Conservation (phyloP, 2,888 invertebrate genomes). For the Caenorhabditis angaria region DNA sequence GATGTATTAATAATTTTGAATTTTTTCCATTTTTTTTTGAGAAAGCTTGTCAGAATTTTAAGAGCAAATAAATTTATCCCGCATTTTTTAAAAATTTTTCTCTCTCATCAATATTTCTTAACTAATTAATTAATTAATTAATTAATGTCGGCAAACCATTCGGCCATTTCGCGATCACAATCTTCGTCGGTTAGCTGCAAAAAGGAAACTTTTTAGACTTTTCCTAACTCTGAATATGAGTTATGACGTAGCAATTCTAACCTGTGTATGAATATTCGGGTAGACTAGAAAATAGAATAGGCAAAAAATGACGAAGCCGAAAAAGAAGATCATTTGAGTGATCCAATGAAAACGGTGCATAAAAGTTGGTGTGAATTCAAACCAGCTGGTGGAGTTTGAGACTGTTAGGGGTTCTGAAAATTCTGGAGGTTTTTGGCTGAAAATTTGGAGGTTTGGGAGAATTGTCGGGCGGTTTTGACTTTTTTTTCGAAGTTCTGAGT, state of each 20-base stretch:
- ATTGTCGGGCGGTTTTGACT: too few species aligned
- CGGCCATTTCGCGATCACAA: conserved; percentile 53
- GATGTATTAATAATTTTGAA: too few species aligned
- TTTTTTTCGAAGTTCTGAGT: too few species aligned
- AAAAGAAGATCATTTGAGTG: conserved; percentile 70
- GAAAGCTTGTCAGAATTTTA: too few species aligned
- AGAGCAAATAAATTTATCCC: too few species aligned
- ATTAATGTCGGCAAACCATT: conserved; percentile 57
- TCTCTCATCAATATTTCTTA: too few species aligned
- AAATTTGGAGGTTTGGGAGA: too few species aligned
- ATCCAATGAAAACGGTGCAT: conserved; percentile 71
- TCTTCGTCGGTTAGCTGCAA: conserved; percentile 51
- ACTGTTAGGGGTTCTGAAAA: too few species aligned
- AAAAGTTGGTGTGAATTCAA: conserved; percentile 56
- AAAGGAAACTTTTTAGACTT: conserved; percentile 7
- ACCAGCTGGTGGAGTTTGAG: conserved; percentile 2
- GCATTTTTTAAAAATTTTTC: too few species aligned
- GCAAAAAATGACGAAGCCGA: conserved; percentile 69
- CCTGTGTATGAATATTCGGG: conserved; percentile 64
- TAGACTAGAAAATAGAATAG: conserved; percentile 71
- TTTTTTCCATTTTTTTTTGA: too few species aligned
- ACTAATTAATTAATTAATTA: conserved; percentile 12
- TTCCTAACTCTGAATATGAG: neutral
- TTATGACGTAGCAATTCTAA: too few species aligned
- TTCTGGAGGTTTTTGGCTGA: too few species aligned